Percentiles rank a stretch among this genome's conserved stretches.
Conservation (phyloP, 2,888 invertebrate genomes). For the Nomada hirtipes region DNA sequence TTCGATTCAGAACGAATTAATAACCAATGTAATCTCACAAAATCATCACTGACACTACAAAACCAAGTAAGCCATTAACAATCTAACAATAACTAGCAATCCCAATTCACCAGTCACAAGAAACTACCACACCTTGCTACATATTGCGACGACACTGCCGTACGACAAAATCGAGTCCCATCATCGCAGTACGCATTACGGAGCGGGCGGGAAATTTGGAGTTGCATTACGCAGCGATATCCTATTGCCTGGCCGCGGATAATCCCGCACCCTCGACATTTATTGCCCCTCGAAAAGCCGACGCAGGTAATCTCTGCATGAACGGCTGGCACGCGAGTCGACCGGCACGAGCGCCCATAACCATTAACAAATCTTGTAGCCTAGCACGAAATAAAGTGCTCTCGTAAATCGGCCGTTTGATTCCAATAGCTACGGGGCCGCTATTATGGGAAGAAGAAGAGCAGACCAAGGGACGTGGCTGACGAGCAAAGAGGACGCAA, state of each 20-base stretch:
- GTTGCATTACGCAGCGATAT: conserved; percentile 62
- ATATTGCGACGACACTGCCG: no score
- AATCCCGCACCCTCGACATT: conserved; percentile 76
- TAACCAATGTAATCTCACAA: no score
- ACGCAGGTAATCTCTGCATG: conserved; percentile 73
- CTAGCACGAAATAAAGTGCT: conserved; percentile 75
- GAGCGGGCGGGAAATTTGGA: conserved; percentile 38
- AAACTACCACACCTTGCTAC: no score
- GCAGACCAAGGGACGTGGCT: not conserved
- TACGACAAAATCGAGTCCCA: no score
- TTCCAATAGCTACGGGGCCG: conserved; percentile 71
- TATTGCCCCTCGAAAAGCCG: conserved; percentile 72
- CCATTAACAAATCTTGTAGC: conserved; percentile 78
- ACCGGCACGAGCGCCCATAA: conserved; percentile 63
- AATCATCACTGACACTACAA: no score
- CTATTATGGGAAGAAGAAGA: conserved; percentile 36
- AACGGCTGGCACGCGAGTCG: conserved; percentile 62
- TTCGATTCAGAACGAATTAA: no score
- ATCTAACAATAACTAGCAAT: no score
- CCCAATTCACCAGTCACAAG: no score
- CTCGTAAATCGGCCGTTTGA: conserved; percentile 75
- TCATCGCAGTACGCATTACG: conserved; percentile 15
- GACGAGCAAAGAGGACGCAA: conserved; percentile 19
- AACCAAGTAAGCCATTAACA: no score
- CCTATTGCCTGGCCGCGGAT: conserved; percentile 69